phyloP scores from a whole-genome alignment of 2,113 vertebrate species.

The Hucho hucho region DNA sequence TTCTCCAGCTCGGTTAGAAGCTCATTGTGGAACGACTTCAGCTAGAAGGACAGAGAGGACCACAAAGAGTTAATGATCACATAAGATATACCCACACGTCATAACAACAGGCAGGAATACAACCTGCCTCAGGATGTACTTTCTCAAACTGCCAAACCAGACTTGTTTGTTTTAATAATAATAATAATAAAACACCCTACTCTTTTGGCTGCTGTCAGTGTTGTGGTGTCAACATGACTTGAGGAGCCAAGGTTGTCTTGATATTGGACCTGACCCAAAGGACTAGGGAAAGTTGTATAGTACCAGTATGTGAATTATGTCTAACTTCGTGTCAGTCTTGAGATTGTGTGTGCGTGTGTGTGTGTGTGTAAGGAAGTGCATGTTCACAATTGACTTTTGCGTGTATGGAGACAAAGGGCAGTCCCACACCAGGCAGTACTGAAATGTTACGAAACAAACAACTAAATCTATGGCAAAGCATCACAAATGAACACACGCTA shows the following conservation, averaged over 20 bases:
- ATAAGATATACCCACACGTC: background rate
- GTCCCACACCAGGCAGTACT: background rate
- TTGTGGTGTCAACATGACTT: no score
- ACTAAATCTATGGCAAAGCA: no score
- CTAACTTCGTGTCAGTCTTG: background rate
- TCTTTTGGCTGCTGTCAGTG: background rate
- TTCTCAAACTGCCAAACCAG: no score
- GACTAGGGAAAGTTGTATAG: no score
- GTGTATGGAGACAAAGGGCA: background rate
- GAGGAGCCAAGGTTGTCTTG: no score
- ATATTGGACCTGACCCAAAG: no score
- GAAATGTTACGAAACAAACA: background rate
- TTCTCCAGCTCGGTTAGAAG: conserved; percentile 95
- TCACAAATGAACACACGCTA: background rate
- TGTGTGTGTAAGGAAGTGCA: background rate
- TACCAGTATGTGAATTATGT: no score
- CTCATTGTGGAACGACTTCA: conserved; percentile 97
- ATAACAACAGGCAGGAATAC: no score
- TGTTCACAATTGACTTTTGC: background rate
- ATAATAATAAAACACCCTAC: background rate
- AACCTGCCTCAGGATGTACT: background rate
- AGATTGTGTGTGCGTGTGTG: conserved; percentile 3
- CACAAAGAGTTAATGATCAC: conserved; percentile 6
- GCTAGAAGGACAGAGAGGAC: conserved; percentile 66
- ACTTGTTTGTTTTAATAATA: background rate